Conservation (phyloP, 2,888 invertebrate genomes). For the Poecilus cupreus region DNA sequence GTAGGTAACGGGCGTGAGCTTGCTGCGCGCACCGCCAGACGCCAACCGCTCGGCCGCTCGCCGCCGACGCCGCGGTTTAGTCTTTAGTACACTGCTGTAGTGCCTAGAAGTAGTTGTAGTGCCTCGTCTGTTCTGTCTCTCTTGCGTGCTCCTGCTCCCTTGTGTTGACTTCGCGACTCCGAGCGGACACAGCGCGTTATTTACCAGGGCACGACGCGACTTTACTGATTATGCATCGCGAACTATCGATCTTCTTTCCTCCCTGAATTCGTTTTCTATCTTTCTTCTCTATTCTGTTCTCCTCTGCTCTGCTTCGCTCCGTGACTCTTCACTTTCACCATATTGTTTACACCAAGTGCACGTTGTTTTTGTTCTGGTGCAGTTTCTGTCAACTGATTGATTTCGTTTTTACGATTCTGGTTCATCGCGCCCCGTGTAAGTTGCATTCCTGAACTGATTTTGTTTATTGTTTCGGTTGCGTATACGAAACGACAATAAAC, state of each 20-base stretch:
- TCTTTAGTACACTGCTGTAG: slow-evolving; percentile 65
- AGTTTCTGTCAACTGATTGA: slow-evolving; percentile 33
- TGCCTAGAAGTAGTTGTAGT: slow-evolving; percentile 65
- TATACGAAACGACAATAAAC: slow-evolving; percentile 58
- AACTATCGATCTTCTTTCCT: slow-evolving; percentile 57
- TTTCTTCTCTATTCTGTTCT: slow-evolving; percentile 28
- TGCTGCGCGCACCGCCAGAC: slow-evolving; percentile 38
- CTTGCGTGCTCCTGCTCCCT: slow-evolving; percentile 63
- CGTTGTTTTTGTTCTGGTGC: slow-evolving; percentile 27
- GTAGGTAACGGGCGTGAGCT: slow-evolving; percentile 27
- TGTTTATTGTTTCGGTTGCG: slow-evolving; percentile 45
- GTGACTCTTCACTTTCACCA: slow-evolving; percentile 38
- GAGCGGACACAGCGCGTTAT: slow-evolving; percentile 36
- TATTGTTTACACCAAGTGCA: slow-evolving; percentile 53
- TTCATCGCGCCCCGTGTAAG: slow-evolving; percentile 38
- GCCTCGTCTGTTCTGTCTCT: slow-evolving; percentile 59
- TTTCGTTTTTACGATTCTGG: slow-evolving; percentile 33
- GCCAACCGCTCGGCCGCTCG: slow-evolving; percentile 62
- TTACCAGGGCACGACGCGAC: slow-evolving; percentile 30
- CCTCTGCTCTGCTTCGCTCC: slow-evolving; percentile 35
- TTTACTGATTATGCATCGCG: slow-evolving; percentile 52
- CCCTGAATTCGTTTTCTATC: slow-evolving; percentile 51
- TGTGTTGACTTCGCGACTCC: slow-evolving; percentile 56
- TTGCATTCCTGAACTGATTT: slow-evolving; percentile 38
- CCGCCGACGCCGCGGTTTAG: slow-evolving; percentile 64